These are phyloP conservation scores for Pseudomugil tenellus DNA, from an alignment of 2,797 vertebrate species.

Conservation along the genomic window DNA sequence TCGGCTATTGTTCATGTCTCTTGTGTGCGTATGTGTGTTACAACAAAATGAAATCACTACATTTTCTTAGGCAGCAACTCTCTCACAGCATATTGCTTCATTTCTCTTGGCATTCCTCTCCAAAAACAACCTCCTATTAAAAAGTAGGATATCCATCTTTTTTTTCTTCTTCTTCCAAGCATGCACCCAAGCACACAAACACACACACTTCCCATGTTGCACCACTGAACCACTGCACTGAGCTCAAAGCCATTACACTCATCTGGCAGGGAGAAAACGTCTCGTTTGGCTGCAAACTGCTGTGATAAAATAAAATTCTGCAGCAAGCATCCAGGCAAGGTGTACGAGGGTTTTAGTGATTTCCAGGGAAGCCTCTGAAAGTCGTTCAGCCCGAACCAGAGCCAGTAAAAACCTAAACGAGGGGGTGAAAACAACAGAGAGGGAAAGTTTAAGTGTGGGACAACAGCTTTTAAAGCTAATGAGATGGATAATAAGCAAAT, in stretches of 20 bases:
- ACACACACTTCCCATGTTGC: conserved; percentile 49
- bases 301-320: conserved; percentile 45
- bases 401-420: conserved; percentile 66
- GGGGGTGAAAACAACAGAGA: conserved; percentile 2
- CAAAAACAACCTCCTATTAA: conserved; percentile 41
- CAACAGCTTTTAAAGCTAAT: neutral
- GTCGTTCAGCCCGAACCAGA: conserved; percentile 66
- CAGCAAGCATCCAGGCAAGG: conserved; percentile 48
- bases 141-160: conserved; percentile 42
- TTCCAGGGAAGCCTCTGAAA: conserved; percentile 60
- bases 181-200: conserved; percentile 44
- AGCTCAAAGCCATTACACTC: conserved; percentile 38
- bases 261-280: conserved; percentile 22
- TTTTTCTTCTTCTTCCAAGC: conserved; percentile 37
- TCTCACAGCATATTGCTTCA: conserved; percentile 66
- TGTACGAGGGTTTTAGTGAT: conserved; percentile 41
- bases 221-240: conserved; percentile 58
- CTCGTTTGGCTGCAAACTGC: conserved; percentile 35
- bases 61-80: conserved; percentile 58
- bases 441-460: neutral
- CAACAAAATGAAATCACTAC: conserved; percentile 61
- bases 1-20: conserved; percentile 43
- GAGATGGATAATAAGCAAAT: neutral
- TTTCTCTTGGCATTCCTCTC: conserved; percentile 64
- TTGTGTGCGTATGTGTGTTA: conserved; percentile 74